Base-by-base conservation (phyloP, 2,797 vertebrate genomes). In the Macrochelys suwanniensis region DNA sequence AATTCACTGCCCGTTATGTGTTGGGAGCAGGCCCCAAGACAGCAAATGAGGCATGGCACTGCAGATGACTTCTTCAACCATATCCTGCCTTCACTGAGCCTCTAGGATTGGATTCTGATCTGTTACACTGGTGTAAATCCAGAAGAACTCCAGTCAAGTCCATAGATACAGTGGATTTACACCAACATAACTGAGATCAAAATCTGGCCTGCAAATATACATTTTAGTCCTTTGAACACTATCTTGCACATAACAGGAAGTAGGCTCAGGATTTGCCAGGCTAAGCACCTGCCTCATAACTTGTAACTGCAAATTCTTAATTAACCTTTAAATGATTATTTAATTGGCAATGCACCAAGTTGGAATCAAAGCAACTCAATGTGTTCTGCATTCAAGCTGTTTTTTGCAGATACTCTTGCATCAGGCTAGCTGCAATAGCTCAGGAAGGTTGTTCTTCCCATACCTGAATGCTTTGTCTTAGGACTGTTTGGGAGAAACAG, bases 311-410 rank as follows among this genome's bases (percentile, higher is more conserved):
- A 95, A 94, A 95, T 96, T 96, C 92, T 97, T 97, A 97, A 98
- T 97, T 98, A 98, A 97, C 96, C 95, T 98, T 97, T 97, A 98
- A 97, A 97, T 97, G 80, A 96, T 97, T 97, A 97, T 97, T 94
- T 97, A 84, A 78, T 80, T 97, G 97, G 97, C 96, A 92, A 45
- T 80, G 51, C 80, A 94, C 95, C 97, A 98, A 93, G 54, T 33
- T 56, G 86, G 89, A 97, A 96, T 96, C 89, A 94, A 94, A 97
- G 95, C 79, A 96, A 93, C 61, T 91, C 51, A 42, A 89, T 77
- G 90, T 86, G 88, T 89, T 89, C 89, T 89, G 51, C 86, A 84
- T 96, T 82, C 92, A 61, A n/a, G 82, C 95, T 89, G 49, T 94
- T 65, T 95, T 33, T 71, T 92, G 86, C 96, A 97, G 88, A 93